A percentile compares a stretch with the other conserved stretches of the same genome.
These are phyloP conservation scores for Drosophila trapezifrons DNA, from an alignment of 1,140 invertebrate species.

Conservation along the genomic window DNA sequence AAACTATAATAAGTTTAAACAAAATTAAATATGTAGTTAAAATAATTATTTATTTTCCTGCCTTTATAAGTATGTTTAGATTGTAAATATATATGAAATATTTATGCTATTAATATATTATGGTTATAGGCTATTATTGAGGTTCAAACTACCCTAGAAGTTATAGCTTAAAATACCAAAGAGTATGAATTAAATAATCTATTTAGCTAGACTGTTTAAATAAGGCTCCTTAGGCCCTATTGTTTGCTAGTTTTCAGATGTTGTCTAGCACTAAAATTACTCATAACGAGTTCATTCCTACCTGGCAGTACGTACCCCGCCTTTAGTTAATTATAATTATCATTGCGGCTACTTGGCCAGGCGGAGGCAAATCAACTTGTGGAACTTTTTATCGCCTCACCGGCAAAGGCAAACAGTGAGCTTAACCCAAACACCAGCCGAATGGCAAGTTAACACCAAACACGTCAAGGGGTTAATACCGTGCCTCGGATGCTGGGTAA, in stretches of 20 bases:
- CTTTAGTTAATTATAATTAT: slow-evolving; percentile 29
- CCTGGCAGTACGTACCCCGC: background rate
- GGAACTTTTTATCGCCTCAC: slow-evolving; percentile 65
- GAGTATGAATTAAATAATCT: slow-evolving; percentile 4
- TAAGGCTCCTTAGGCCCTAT: background rate
- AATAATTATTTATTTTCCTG: too few relatives aligned
- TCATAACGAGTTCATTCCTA: slow-evolving; percentile 22
- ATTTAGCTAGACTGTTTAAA: slow-evolving; percentile 3
- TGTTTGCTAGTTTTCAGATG: slow-evolving; percentile 12
- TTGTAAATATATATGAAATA: background rate
- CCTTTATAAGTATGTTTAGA: background rate
- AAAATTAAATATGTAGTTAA: too few relatives aligned
- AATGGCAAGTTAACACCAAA: slow-evolving; percentile 80
- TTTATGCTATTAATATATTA: background rate
- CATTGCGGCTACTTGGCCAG: slow-evolving; percentile 51
- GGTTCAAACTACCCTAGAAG: too few relatives aligned
- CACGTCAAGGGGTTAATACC: slow-evolving; percentile 81
- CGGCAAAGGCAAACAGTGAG: slow-evolving; percentile 69
- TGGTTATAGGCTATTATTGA: too few relatives aligned
- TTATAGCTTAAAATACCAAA: background rate
- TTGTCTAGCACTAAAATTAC: slow-evolving; percentile 9
- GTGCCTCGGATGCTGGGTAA: slow-evolving; percentile 42
- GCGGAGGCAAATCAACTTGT: slow-evolving; percentile 51
- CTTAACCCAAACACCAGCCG: slow-evolving; percentile 81
- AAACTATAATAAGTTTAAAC: too few relatives aligned